Evolutionary conservation across 1,140 invertebrate genomes (phyloP), one percentile per base, ranked within the genome.

Genomic region (Halotydeus destructor): DNA sequence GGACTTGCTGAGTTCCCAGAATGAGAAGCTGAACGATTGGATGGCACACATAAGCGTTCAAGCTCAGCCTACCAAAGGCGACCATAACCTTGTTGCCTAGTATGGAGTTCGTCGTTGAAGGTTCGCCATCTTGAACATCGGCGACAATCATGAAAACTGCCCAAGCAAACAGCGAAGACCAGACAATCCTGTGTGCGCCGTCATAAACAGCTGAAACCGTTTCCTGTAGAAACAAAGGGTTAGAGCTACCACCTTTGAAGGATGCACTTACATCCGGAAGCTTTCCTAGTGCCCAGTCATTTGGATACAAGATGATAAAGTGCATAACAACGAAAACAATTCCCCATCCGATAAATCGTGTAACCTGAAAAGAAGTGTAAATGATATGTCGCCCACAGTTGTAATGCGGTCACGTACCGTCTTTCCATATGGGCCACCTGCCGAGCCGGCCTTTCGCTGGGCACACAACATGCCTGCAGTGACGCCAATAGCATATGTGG

Each of bases 401-500:
- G 12, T 19, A 46, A 23, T 8, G 24, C 25, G 19, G 28, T 19
- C 5, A 12, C 14, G 5, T 12, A 21, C 8, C 12, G 11, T 8
- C n/a, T 8, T 6, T 47, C 8, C 11, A 19, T 5, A 14, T 43
- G 9, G 9, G 6, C 18, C 11, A 44, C 32, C 23, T 18, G n/a
- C 16, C 25, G n/a, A n/a, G n/a, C n/a, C n/a, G n/a, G 11, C 19
- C 36, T 18, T 18, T 43, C 31, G 31, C 8, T 14, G 25, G n/a
- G 11, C 11, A 26, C 41, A 43, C 21, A 28, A 39, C 19, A 16
- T 14, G 19, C 47, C 47, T n/a, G 47, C 38, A 27, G 14, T 27
- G 14, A 48, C 25, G 5, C 47, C 47, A 22, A 47, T 48, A 6
- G 44, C 47, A 30, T 46, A 48, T 14, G 34, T 28, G 5, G 44